Base-by-base conservation (phyloP, 2,888 invertebrate species). In the Torymus tubicola region DNA sequence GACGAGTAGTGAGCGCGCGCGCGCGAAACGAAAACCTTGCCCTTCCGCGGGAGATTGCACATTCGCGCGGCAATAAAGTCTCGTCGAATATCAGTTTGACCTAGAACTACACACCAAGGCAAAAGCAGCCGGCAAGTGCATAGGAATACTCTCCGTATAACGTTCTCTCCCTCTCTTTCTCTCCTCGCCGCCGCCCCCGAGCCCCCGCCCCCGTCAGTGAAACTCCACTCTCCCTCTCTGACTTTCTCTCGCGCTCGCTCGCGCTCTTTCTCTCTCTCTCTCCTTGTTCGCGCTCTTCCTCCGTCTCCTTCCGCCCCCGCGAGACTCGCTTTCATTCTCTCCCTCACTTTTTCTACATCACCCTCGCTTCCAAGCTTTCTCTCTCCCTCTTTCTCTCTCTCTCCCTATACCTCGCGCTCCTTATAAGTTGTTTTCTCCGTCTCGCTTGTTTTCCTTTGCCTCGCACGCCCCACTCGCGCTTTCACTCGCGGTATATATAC, bases 51-150 rank as follows among this genome's bases (percentile, higher is more conserved):
- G 79, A 81, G 80, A 81, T 75, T 70, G 78, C 80, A 82, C 76
- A 81, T 81, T 81, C 83, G 81, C 82, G 74, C 78, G 81, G 84
- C 83, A 85, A 86, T 86, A 83, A 86, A 86, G 86, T 85, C 80
- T 85, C 84, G 82, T 85, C 83, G 85, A 85, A 86, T 86, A 85
- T 84, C 83, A 84, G 85, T 85, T 86, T 86, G 85, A 85, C 85
- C 86, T 83, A 85, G 85, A 86, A 84, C 83, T 82, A 79, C 57
- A n/a, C 57, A 24, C 73, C 65, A 71, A 70, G 76, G 81, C 77
- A 80, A 73, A 78, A 72, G 65, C 60, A 50, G 53, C 60, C 8
- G 57, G 61, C 65, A 80, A 75, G 71, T 74, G 75, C 81, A 80
- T 77, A 80, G 74, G 68, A 75, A 80, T 78, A 78, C 58, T 70